A percentile compares a stretch with the other conserved stretches of the same genome.
Conservation (phyloP, 1,140 invertebrate species). For the Asbolus verrucosus region DNA sequence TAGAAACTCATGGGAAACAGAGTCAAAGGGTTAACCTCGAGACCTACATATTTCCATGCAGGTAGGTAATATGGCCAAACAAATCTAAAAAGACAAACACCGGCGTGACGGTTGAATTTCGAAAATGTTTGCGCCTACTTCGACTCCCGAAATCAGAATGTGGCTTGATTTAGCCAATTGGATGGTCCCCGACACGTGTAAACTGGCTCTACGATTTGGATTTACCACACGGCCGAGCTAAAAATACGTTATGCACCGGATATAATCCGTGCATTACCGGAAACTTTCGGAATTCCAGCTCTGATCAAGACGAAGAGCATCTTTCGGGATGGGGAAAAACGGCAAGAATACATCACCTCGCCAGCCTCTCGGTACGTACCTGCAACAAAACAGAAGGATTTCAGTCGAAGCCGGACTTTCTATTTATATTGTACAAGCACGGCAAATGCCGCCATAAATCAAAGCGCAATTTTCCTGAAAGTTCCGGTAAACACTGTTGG, state of each 20-base stretch:
- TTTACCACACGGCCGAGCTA: neutral
- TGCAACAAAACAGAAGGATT: too few relatives aligned
- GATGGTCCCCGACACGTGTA: slow-evolving; percentile 11
- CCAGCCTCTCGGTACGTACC: too few relatives aligned
- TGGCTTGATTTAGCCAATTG: neutral
- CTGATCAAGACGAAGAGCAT: slow-evolving; percentile 12
- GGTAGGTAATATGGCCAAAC: slow-evolving; percentile 1
- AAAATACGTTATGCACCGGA: slow-evolving; percentile 22
- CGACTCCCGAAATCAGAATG: neutral
- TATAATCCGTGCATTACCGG: slow-evolving; percentile 25
- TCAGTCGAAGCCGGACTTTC: too few relatives aligned
- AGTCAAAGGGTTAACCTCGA: slow-evolving; percentile 40
- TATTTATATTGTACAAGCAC: too few relatives aligned
- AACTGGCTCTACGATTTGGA: neutral
- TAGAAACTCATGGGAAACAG: slow-evolving; percentile 46
- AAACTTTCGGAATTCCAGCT: slow-evolving; percentile 8
- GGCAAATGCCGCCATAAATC: too few relatives aligned
- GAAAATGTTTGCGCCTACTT: too few relatives aligned
- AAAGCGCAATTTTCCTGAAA: too few relatives aligned
- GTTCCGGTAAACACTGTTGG: too few relatives aligned
- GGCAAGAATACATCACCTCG: too few relatives aligned
- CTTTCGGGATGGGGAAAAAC: too few relatives aligned
- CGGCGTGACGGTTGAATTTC: too few relatives aligned
- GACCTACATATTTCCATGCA: slow-evolving; percentile 36
- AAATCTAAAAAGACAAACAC: too few relatives aligned